Evolutionary conservation across 2,113 vertebrate genomes (phyloP).

Genomic region (Vombatus ursinus): DNA sequence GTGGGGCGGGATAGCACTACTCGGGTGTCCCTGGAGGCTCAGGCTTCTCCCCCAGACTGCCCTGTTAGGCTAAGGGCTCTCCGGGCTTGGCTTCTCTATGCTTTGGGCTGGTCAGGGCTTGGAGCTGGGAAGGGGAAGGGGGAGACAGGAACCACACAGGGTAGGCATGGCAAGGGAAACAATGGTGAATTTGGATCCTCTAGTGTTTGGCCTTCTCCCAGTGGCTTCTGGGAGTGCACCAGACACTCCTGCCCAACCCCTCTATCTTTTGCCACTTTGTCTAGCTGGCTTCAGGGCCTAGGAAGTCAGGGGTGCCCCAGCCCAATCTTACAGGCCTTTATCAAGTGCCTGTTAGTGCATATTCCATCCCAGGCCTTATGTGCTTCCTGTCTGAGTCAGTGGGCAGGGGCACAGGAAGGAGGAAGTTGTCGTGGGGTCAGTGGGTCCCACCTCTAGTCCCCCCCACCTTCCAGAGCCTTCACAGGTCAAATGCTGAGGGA

Average conservation of each 20-base stretch:
- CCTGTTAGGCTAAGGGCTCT: not conserved
- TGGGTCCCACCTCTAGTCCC: not conserved
- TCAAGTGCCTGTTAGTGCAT: conserved; percentile 37
- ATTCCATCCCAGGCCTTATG: not conserved
- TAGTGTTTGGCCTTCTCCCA: conserved; percentile 53
- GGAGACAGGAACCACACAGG: not conserved
- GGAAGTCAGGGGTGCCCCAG: not conserved
- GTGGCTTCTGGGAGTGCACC: not conserved
- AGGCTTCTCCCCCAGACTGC: conserved; percentile 42
- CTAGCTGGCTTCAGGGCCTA: not conserved
- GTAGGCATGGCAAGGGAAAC: not conserved
- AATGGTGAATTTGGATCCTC: conserved; percentile 52
- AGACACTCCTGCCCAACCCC: not conserved
- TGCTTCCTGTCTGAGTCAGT: not conserved
- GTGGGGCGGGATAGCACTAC: not conserved
- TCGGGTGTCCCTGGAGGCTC: not conserved
- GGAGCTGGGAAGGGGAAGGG: conserved; percentile 9
- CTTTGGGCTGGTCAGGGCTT: not conserved
- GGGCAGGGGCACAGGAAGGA: not conserved
- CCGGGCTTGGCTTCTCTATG: not conserved
- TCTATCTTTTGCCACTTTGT: not conserved
- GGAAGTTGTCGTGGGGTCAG: not conserved
- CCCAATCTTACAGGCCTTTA: not conserved
- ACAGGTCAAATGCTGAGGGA: not conserved
- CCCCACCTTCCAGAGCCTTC: not conserved